A percentile compares a stretch with the other conserved stretches of the same genome.
These are phyloP conservation scores for Caenorhabditis macrosperma DNA, from an alignment of 2,888 invertebrate species.

Conservation along the genomic window DNA sequence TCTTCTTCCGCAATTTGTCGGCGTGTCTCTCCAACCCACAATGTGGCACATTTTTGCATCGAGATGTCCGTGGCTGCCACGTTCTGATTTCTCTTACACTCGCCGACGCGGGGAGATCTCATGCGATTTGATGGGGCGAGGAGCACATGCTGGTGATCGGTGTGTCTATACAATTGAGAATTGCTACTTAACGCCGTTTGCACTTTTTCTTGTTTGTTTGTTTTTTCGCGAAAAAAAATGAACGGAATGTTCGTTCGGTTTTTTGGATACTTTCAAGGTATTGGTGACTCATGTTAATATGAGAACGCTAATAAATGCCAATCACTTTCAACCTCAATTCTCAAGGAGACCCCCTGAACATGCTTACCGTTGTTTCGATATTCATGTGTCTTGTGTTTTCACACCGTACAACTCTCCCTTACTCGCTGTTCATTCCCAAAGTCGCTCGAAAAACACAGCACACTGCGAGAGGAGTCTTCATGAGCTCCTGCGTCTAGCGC, in stretches of 20 bases:
- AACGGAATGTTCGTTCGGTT: no score
- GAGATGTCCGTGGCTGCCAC: constrained; percentile 31
- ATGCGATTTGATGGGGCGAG: constrained; percentile 50
- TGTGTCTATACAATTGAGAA: constrained; percentile 39
- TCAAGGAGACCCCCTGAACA: no score
- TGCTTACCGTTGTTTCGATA: no score
- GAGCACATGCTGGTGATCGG: constrained; percentile 31
- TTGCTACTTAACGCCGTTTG: constrained; percentile 36
- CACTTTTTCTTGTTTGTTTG: constrained; percentile 36
- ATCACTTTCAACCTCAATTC: no score
- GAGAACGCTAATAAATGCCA: no score
- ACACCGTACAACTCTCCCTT: no score
- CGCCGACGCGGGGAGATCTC: constrained; percentile 8
- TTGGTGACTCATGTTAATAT: no score
- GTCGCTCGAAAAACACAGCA: constrained; percentile 26
- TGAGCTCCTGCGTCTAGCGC: constrained; percentile 19
- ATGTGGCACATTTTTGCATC: constrained; percentile 39
- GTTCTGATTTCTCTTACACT: constrained; percentile 43
- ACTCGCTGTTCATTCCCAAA: constrained; percentile 9
- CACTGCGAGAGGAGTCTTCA: constrained; percentile 19
- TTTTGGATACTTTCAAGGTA: no score
- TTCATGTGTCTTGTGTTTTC: no score
- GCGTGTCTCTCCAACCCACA: constrained; percentile 10
- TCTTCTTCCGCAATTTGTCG: constrained; percentile 42
- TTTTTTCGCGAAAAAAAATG: constrained; percentile 19